Percentiles rank a stretch among this genome's conserved stretches.
Conservation (phyloP, 37 sponge, comb jelly and placozoan species). For the Spongilla lacustris region DNA sequence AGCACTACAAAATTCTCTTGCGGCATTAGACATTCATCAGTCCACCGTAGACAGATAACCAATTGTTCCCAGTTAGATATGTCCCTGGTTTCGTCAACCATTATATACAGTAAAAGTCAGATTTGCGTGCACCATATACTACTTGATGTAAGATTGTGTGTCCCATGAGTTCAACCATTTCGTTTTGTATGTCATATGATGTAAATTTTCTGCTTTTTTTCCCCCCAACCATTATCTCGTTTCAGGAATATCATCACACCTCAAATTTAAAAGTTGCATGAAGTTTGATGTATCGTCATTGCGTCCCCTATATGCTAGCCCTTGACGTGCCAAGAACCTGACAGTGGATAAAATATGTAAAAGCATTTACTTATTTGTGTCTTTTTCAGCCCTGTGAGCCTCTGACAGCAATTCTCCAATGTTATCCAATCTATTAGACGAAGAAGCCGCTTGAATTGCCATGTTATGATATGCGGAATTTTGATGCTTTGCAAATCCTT, state of each 20-base stretch:
- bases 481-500: conserved; percentile 48
- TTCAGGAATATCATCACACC: conserved; percentile 60
- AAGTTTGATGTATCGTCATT: conserved; percentile 70
- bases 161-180: conserved; percentile 80
- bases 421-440: conserved; percentile 66
- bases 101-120: conserved; percentile 62
- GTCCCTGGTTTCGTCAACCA: conserved; percentile 75
- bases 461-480: conserved; percentile 64
- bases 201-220: conserved; percentile 45
- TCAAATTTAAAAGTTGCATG: conserved; percentile 60
- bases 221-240: conserved; percentile 55
- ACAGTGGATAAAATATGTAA: conserved; percentile 66
- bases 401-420: conserved; percentile 67
- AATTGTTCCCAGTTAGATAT: conserved; percentile 51
- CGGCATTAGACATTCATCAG: conserved; percentile 33
- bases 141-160: conserved; percentile 58
- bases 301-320: conserved; percentile 67
- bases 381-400: conserved; percentile 63
- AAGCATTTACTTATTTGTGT: conserved; percentile 72
- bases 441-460: conserved; percentile 71
- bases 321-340: conserved; percentile 63
- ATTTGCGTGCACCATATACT: conserved; percentile 30
- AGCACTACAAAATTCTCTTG: conserved; percentile 60
- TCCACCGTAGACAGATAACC: conserved; percentile 55
- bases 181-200: conserved; percentile 73